Conservation (phyloP, 2,797 vertebrate genomes). For the Macropus fuliginosus region DNA sequence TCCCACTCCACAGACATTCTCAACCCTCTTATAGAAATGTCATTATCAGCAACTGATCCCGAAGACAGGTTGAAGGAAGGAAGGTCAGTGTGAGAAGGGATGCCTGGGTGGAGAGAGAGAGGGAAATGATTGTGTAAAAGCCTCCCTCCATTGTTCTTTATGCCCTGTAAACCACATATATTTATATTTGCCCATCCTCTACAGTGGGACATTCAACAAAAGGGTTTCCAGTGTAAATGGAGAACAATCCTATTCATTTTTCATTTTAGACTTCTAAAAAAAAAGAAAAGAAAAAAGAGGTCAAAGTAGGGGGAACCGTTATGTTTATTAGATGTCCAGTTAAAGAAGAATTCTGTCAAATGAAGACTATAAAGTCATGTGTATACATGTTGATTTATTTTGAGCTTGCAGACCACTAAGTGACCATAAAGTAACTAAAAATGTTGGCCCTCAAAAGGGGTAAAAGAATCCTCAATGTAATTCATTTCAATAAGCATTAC, state of each 20-base stretch:
- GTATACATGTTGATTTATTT: background rate
- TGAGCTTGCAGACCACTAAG: background rate
- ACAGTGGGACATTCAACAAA: background rate
- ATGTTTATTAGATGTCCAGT: background rate
- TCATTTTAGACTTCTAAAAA: background rate
- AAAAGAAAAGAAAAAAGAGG: background rate
- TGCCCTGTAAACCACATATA: background rate
- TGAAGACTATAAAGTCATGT: background rate
- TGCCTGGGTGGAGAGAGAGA: constrained; percentile 54
- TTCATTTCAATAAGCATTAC: background rate
- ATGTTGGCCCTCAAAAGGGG: constrained; percentile 34
- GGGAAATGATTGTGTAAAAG: constrained; percentile 56
- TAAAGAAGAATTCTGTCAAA: background rate
- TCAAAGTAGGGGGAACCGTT: background rate
- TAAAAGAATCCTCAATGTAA: background rate
- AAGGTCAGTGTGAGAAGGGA: constrained; percentile 68
- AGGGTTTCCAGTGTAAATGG: constrained; percentile 10
- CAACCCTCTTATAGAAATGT: background rate
- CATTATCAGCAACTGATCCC: constrained; percentile 55
- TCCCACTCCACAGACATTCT: background rate
- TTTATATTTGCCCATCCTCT: constrained; percentile 46
- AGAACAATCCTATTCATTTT: constrained; percentile 31
- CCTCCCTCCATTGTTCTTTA: constrained; percentile 46
- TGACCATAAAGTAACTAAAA: background rate
- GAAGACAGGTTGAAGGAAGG: constrained; percentile 69